A percentile compares a stretch with the other conserved stretches of the same genome.
Conservation (phyloP, 1,140 invertebrate species). For the Heliothis virescens region DNA sequence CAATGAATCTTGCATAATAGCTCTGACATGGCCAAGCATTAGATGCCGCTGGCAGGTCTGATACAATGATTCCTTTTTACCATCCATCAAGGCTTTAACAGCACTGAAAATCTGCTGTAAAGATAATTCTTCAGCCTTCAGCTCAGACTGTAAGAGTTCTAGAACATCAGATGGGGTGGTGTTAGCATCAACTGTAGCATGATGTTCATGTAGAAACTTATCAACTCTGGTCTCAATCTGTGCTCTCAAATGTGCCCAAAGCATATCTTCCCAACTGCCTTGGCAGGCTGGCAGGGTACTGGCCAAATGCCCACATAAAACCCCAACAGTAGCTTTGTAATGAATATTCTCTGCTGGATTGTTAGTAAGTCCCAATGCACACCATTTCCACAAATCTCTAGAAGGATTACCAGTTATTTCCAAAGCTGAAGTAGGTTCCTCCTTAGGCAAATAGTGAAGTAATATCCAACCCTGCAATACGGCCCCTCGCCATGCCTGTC, state of each 20-base stretch:
- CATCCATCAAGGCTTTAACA: slow-evolving; percentile 80
- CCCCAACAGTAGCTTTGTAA: slow-evolving; percentile 90
- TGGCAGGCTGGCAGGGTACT: slow-evolving; percentile 91
- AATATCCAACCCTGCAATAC: slow-evolving; percentile 96
- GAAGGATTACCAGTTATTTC: slow-evolving; percentile 93
- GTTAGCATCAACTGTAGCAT: slow-evolving; percentile 84
- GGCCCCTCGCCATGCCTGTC: slow-evolving; percentile 96
- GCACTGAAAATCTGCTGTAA: slow-evolving; percentile 91
- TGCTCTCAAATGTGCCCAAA: slow-evolving; percentile 95
- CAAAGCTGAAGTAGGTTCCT: slow-evolving; percentile 85
- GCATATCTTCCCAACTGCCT: slow-evolving; percentile 94
- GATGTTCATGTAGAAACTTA: slow-evolving; percentile 88
- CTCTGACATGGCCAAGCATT: slow-evolving; percentile 80
- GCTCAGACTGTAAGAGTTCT: slow-evolving; percentile 92
- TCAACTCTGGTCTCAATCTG: slow-evolving; percentile 95
- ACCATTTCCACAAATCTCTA: slow-evolving; percentile 96
- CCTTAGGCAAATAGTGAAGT: slow-evolving; percentile 76
- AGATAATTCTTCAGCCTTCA: slow-evolving; percentile 84
- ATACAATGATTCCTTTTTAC: slow-evolving; percentile 83
- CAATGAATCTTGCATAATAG: slow-evolving; percentile 81
- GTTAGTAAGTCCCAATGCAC: slow-evolving; percentile 91
- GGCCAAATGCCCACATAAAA: slow-evolving; percentile 94
- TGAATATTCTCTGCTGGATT: slow-evolving; percentile 86
- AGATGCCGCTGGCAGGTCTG: slow-evolving; percentile 81
- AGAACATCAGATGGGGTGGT: slow-evolving; percentile 88